Conservation (phyloP, 2,797 vertebrate genomes). For the Syncerus caffer region DNA sequence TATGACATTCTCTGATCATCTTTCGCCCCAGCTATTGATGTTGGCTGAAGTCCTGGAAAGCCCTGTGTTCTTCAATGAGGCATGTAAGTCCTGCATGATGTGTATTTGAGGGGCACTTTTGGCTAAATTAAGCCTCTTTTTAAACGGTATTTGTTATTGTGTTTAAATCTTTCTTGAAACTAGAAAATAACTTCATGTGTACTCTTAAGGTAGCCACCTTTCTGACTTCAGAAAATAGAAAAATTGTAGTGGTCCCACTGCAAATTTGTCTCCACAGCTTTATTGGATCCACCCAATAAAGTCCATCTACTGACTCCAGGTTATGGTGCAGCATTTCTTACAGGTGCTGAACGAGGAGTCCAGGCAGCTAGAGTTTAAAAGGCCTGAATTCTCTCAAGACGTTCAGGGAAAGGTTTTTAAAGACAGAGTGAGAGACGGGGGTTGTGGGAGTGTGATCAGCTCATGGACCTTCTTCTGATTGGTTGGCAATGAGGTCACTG, state of each 20-base stretch:
- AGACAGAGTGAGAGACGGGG: not conserved
- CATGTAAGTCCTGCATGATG: not conserved
- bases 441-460: not conserved
- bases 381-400: not conserved
- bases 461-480: not conserved
- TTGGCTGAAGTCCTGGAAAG: not conserved
- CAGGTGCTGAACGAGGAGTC: not conserved
- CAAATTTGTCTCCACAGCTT: not conserved
- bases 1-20: not conserved
- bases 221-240: not conserved
- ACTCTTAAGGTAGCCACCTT: not conserved
- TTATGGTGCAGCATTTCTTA: rapidly evolving
- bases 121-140: not conserved
- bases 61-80: not conserved
- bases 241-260: not conserved
- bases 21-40: not conserved
- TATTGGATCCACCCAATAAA: not conserved
- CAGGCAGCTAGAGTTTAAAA: not conserved
- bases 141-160: not conserved
- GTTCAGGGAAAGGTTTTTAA: not conserved
- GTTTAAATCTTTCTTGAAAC: slow-evolving; percentile 2
- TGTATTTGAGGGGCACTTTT: not conserved
- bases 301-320: not conserved
- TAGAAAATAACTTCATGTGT: not conserved
- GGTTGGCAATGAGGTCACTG: not conserved